Base-by-base conservation (phyloP, 2,888 invertebrate genomes). In the Drosophila infuscata region DNA sequence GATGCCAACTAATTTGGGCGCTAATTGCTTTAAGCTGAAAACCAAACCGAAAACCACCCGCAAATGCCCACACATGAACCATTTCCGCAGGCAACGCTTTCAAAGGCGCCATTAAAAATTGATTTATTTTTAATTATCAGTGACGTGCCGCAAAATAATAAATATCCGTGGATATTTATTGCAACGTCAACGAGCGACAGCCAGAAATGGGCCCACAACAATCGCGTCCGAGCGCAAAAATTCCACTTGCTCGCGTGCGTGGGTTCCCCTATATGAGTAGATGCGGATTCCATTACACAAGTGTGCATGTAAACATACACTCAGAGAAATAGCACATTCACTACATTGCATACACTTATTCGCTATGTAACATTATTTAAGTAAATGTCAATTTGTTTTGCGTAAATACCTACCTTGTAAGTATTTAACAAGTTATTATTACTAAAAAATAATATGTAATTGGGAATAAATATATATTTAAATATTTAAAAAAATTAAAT, bases 71-170 rank as follows among this genome's bases (percentile, higher is more conserved):
- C 61, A 61, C 60, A 41, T 66, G 57, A 38, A 43, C 11, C 41
- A 69, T 51, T 69, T 56, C 48, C 36, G 52, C 25, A 43, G 61
- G 63, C 57, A 43, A 43, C 53, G 58, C 57, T 67, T 72, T 67
- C 73, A 66, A 69, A 60, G 68, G 69, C 56, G 69, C 88, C 84
- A 88, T 86, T 86, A 88, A 88, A 88, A 83, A 88, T 88, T 91
- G 82, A 91, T 91, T 91, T 91, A 91, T 90, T 91, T 91, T 90
- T 91, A 91, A 91, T 91, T 91, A 91, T 89, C 91, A 89, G 79
- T 91, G 91, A 91, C 89, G 91, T 91, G 91, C 82, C 81, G 77
- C 82, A 86, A 87, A 90, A 90, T 85, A 90, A 91, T 91, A 91
- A 91, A 91, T 91, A 91, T 83, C 83, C 80, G 80, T 73, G 80